Conservation (phyloP, 2,797 vertebrate genomes). For the Phrynocephalus guinanensis region DNA sequence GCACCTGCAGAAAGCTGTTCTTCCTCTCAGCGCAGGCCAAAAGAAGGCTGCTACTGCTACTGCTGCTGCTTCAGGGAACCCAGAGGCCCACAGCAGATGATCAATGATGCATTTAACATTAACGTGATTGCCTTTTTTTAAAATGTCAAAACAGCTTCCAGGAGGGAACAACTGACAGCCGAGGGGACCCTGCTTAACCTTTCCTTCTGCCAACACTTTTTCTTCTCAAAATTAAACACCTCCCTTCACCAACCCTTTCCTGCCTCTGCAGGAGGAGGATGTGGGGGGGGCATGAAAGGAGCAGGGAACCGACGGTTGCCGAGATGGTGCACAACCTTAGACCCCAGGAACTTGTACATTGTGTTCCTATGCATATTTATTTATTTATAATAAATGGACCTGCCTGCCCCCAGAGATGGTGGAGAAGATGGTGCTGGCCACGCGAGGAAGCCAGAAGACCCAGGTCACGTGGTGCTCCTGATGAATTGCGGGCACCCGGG, state of each 20-base stretch:
- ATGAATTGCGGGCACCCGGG: no score
- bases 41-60: neutral
- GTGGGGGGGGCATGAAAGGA: neutral
- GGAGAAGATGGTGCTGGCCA: no score
- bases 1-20: no score
- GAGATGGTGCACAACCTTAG: no score
- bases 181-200: neutral
- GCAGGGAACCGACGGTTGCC: neutral
- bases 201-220: neutral
- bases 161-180: neutral
- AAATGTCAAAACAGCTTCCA: slow-evolving; percentile 1
- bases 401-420: no score
- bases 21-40: neutral
- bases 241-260: neutral
- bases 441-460: no score
- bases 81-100: neutral
- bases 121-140: neutral
- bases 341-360: no score
- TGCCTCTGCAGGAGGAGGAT: neutral
- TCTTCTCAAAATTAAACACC: neutral
- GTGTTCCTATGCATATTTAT: no score
- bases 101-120: slow-evolving; percentile 1
- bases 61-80: neutral
- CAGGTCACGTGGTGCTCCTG: no score
- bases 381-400: no score